Evolutionary conservation across 1,140 invertebrate species (phyloP).

Genomic region (Drosophila watanabei): DNA sequence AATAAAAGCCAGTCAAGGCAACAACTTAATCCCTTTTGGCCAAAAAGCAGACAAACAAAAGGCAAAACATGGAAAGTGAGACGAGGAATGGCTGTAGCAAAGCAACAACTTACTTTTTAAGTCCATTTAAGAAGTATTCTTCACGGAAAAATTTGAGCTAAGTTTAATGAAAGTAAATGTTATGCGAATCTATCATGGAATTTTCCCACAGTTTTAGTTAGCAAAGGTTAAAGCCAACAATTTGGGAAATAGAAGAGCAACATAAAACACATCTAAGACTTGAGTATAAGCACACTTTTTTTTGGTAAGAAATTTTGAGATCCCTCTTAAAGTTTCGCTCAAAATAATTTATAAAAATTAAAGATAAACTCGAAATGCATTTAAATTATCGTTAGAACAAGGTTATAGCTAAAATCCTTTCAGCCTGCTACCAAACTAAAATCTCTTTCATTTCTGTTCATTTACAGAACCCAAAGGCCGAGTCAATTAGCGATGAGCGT

Average conservation of each 20-base stretch:
- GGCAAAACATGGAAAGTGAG: constrained; percentile 17
- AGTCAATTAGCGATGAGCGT: constrained; percentile 69
- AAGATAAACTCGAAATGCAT: neutral
- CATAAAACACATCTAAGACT: neutral
- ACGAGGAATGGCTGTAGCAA: neutral
- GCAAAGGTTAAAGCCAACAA: neutral
- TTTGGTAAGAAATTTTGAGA: neutral
- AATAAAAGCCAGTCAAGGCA: constrained; percentile 70
- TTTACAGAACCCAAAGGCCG: constrained; percentile 39
- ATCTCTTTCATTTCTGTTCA: neutral
- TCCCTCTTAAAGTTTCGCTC: neutral
- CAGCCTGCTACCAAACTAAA: constrained; percentile 1
- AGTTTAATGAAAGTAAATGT: constrained; percentile 39
- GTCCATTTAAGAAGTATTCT: constrained; percentile 71
- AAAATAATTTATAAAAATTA: neutral
- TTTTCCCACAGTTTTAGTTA: neutral
- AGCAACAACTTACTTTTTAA: constrained; percentile 65
- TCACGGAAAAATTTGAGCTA: constrained; percentile 49
- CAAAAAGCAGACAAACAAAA: constrained; percentile 49
- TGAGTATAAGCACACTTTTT: neutral
- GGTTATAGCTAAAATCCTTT: neutral
- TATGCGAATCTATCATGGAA: constrained; percentile 10
- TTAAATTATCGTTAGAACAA: neutral
- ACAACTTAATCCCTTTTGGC: constrained; percentile 71
- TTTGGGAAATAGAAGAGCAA: neutral